These are phyloP conservation scores for Physella acuta DNA, from an alignment of 1,140 invertebrate species.

Conservation along the genomic window DNA sequence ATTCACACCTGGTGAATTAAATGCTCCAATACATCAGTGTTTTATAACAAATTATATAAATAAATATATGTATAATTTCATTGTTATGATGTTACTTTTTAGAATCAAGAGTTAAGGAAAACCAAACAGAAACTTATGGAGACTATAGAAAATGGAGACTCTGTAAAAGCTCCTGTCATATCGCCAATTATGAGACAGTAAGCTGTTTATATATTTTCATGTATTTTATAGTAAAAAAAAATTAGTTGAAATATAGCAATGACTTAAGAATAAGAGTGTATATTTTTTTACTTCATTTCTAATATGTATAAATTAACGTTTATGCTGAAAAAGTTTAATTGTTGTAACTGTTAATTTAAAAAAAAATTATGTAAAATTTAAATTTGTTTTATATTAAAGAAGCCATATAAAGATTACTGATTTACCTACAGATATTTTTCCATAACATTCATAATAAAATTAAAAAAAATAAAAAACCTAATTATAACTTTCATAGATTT, in stretches of 20 bases:
- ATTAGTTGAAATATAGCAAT: no score
- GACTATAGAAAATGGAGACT: neutral
- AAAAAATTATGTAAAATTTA: no score
- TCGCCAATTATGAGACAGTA: conserved; percentile 16
- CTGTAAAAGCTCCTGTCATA: neutral
- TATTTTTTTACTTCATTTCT: no score
- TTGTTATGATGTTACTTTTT: neutral
- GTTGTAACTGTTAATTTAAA: no score
- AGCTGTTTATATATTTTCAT: neutral
- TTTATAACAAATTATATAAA: no score
- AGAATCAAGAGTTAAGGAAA: conserved; percentile 19
- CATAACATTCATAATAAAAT: neutral
- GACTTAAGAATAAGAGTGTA: no score
- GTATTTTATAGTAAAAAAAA: neutral
- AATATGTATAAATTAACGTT: no score
- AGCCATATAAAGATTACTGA: neutral
- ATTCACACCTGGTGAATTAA: no score
- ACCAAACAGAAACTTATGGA: conserved; percentile 15
- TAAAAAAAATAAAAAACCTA: neutral
- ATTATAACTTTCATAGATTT: conserved; percentile 29
- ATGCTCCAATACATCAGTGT: no score
- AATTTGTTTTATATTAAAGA: conserved; percentile 2
- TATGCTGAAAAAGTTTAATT: no score
- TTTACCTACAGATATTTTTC: neutral
- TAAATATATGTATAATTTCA: no score